phyloP scores from a whole-genome alignment of 1,140 invertebrate genomes.

The Solenopsis fugax region DNA sequence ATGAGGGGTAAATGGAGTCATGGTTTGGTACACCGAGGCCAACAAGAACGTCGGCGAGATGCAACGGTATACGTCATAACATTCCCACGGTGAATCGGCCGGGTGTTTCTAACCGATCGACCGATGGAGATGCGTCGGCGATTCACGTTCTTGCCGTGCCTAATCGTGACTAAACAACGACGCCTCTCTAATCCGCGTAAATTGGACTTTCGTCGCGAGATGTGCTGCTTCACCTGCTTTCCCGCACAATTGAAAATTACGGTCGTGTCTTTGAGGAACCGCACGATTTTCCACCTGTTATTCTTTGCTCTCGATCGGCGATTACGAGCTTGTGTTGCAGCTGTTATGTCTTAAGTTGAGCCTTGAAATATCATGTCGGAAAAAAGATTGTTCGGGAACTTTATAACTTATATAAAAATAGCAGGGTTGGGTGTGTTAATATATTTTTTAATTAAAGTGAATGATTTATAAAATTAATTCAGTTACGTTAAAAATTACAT shows the following conservation, averaged over 20 bases:
- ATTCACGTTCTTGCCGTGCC: constrained; percentile 46
- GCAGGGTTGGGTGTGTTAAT: too few species aligned
- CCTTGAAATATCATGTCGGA: not conserved
- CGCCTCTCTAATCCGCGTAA: constrained; percentile 10
- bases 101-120: constrained; percentile 23
- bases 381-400: not conserved
- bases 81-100: constrained; percentile 76
- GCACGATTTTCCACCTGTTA: not conserved
- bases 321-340: not conserved
- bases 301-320: not conserved
- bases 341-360: not conserved
- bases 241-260: not conserved
- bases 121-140: constrained; percentile 29
- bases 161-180: constrained; percentile 46
- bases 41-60: constrained; percentile 52
- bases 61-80: constrained; percentile 76
- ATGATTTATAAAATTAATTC: too few species aligned
- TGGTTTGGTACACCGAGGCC: constrained; percentile 59
- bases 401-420: not conserved
- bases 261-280: not conserved
- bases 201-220: constrained; percentile 16
- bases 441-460: too few species aligned
- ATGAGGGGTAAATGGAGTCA: constrained; percentile 66
- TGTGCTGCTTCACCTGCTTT: not conserved
- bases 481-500: too few species aligned